Evolutionary conservation across 92 coral and sea anemone genomes (phyloP).

Genomic region (Epizoanthus rinbou): DNA sequence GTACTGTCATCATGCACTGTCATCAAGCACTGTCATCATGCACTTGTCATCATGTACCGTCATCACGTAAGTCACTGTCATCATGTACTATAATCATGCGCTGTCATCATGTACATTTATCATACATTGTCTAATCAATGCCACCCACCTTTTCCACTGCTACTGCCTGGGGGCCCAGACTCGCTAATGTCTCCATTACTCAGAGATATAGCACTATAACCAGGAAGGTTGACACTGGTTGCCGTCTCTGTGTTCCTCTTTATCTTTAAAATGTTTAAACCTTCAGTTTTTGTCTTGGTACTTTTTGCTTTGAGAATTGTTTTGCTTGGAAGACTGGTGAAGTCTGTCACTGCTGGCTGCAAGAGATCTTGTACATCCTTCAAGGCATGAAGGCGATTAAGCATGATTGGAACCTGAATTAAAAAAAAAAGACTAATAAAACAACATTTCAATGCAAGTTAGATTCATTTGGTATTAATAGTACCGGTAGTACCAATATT

Average conservation of each 20-base stretch:
- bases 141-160: conserved; percentile 54
- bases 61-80: too few species aligned
- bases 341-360: conserved; percentile 88
- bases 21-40: too few species aligned
- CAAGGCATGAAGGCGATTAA: conserved; percentile 79
- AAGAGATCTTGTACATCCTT: conserved; percentile 83
- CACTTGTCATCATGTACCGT: too few species aligned
- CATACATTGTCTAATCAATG: neutral
- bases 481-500: too few species aligned
- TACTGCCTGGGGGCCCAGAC: neutral
- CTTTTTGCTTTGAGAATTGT: conserved; percentile 61
- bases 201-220: conserved; percentile 31
- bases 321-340: conserved; percentile 59
- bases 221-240: conserved; percentile 22
- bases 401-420: conserved; percentile 80
- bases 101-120: too few species aligned
- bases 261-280: conserved; percentile 49
- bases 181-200: conserved; percentile 70
- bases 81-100: too few species aligned
- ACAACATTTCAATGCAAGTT: neutral
- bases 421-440: neutral
- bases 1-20: too few species aligned
- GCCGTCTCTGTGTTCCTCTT: conserved; percentile 46
- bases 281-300: conserved; percentile 57
- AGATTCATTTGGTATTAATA: too few species aligned